phyloP scores from a whole-genome alignment of 2,113 vertebrate species.

The Delphinapterus leucas region DNA sequence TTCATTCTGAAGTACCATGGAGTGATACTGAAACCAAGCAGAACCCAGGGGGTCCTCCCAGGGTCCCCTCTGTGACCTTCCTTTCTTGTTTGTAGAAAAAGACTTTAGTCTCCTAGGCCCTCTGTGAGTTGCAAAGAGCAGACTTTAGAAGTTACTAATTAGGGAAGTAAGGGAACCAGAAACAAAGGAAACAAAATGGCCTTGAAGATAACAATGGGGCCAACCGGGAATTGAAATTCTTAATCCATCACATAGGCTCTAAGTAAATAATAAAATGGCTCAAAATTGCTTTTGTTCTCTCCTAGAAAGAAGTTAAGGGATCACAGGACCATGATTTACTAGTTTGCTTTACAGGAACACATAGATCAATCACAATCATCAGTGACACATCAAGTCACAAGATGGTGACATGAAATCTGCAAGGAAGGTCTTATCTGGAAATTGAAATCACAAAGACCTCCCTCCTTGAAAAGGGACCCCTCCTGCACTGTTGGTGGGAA shows the following conservation, averaged over 20 bases:
- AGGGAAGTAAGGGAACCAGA: neutral
- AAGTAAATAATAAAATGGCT: neutral
- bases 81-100: neutral
- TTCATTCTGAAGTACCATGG: neutral
- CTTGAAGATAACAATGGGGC: neutral
- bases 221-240: neutral
- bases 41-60: neutral
- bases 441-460: neutral
- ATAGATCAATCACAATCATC: neutral
- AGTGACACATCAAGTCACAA: neutral
- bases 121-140: neutral
- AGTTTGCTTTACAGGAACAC: neutral
- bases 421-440: neutral
- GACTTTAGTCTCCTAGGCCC: neutral
- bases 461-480: neutral
- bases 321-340: too few relatives aligned
- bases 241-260: neutral
- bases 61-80: neutral
- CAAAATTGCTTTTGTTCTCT: too few relatives aligned
- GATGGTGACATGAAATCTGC: neutral
- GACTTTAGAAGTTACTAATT: neutral
- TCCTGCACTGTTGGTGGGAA: neutral
- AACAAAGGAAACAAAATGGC: neutral
- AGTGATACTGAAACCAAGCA: neutral
- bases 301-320: too few relatives aligned